Evolutionary conservation across 2,797 vertebrate species (phyloP).

Genomic region (Girardinus metallicus): DNA sequence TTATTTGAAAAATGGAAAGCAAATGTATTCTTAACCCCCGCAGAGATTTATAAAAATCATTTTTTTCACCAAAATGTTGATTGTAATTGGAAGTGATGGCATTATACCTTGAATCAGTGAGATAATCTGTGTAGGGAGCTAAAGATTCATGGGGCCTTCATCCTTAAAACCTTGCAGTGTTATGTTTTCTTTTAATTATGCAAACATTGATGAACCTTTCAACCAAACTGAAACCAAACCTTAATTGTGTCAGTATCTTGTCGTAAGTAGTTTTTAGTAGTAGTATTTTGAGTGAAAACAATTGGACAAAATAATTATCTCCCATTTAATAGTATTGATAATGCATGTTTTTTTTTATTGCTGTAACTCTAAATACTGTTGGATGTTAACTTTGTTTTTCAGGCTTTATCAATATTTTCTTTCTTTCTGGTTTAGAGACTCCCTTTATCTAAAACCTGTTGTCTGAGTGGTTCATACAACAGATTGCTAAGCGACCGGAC

Average conservation of each 20-base stretch:
- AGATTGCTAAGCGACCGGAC: neutral
- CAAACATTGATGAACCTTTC: too few species aligned
- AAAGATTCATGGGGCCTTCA: too few species aligned
- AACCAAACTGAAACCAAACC: too few species aligned
- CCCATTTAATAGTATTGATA: neutral
- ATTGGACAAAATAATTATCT: neutral
- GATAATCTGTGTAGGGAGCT: neutral
- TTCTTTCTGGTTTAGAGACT: neutral
- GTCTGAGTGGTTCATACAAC: neutral
- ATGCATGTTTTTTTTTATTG: neutral
- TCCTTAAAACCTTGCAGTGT: too few species aligned
- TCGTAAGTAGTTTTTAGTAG: neutral
- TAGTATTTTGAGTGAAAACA: neutral
- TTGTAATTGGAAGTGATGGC: neutral
- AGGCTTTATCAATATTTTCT: neutral
- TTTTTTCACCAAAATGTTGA: neutral
- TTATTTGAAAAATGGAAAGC: neutral
- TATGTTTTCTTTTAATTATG: too few species aligned
- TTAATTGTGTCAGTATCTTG: neutral
- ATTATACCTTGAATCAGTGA: neutral
- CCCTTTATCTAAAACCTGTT: neutral
- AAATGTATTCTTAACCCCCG: neutral
- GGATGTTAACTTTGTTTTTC: neutral
- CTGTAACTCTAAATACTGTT: neutral
- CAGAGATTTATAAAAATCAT: neutral